These are phyloP conservation scores for Chaenogobius annularis DNA, from an alignment of 2,113 vertebrate genomes.

Conservation along the genomic window DNA sequence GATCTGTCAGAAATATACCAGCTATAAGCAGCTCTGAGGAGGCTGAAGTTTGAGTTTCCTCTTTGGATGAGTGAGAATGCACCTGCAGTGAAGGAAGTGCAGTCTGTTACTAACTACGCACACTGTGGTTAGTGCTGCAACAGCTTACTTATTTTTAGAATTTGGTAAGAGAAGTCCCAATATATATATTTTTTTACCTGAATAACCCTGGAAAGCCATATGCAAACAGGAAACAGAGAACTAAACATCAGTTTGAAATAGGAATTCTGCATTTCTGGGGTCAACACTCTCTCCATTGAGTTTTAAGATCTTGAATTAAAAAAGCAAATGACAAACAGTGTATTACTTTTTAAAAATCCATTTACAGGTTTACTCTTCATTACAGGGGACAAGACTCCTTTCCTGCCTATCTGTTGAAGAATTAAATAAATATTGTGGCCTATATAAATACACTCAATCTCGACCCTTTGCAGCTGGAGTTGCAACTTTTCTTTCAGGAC, in stretches of 20 bases:
- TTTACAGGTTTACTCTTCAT: no score
- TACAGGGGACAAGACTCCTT: no score
- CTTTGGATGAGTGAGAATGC: slow-evolving; percentile 37
- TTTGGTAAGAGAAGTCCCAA: neutral
- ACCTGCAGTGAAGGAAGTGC: slow-evolving; percentile 20
- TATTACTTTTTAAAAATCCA: no score
- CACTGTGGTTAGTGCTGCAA: neutral
- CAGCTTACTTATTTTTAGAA: neutral
- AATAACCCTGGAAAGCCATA: neutral
- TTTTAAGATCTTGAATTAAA: no score
- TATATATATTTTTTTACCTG: neutral
- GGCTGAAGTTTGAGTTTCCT: slow-evolving; percentile 27
- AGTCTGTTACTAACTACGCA: slow-evolving; percentile 33
- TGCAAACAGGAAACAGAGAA: neutral
- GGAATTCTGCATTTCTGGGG: no score
- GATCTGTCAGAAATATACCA: slow-evolving; percentile 36
- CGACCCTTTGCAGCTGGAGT: no score
- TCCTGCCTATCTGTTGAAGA: no score
- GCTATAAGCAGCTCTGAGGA: slow-evolving; percentile 9
- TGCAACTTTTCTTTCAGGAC: neutral
- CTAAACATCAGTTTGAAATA: no score
- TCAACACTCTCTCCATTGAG: no score
- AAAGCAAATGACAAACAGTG: no score
- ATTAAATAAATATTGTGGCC: no score
- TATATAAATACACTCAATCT: neutral